Evolutionary conservation across 2,113 vertebrate genomes (phyloP), one percentile per base, ranked within the genome.

Genomic region (Ammodramus savannarum): DNA sequence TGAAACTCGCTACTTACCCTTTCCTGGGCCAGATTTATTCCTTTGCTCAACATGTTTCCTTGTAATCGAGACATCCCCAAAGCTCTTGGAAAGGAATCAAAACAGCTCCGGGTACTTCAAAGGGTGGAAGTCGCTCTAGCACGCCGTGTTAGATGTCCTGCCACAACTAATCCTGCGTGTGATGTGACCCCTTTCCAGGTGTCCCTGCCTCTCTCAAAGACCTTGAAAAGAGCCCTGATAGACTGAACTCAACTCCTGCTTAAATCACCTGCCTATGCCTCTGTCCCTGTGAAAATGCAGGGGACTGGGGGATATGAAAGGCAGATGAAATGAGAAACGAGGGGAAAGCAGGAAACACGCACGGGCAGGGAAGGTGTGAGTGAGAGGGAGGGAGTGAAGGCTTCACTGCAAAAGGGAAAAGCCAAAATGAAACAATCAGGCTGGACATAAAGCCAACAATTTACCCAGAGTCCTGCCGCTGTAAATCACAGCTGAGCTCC

Each of bases 31-130:
- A 63, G 94, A 89, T 81, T 79, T 84, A 81, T 89, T 89, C 94
- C 86, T 96, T 77, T 10, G 5, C 74, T 96, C 85, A 1, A 76
- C 29, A 0, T 63, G 66, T 87, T 95, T 92, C 91, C 93, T n/a
- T 57, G 90, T 66, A 66, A 80, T 59, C 6, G 34, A 84, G 93
- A 16, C 5, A 7, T 63, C 84, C 87, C 91, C 31, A 34, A 90
- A 90, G 94, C 91, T 65, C 48, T 65, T 89, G 84, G 86, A 94
- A 95, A 81, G 74, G 75, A 85, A 96, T 97, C 95, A 96, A 85
- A 96, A 94, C 83, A 96, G 63, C 54, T 31, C 17, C 0, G 38
- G 87, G 67, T 12, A 59, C 93, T 95, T 96, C 93, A 96, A 96
- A 96, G 85, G 46, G 13, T 59, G 77, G 71, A 26, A 77, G 65